Base-by-base conservation (phyloP, 1,140 invertebrate species). In the Gonatopus flavifemur region DNA sequence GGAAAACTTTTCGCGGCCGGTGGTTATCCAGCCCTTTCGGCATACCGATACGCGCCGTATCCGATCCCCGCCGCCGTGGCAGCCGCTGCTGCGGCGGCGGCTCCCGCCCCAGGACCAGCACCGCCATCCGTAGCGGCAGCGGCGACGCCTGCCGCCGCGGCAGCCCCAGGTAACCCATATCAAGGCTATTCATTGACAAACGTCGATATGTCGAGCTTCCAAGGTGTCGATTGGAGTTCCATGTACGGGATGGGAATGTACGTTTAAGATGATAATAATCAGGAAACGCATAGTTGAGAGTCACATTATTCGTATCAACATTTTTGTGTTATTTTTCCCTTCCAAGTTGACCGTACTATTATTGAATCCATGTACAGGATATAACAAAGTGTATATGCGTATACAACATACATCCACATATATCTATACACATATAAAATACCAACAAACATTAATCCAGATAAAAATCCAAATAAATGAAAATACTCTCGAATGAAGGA, bases 211-310 rank as follows among this genome's bases (percentile, higher is more conserved):
- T 89, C 88, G 33, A 90, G 88, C 67, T 93, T 93, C 82, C 90
- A 93, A 73, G 88, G 89, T 33, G 88, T 93, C 53, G 91, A 93
- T 76, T 93, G 91, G 91, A 84, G 87, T 57, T 87, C 88, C 62
- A 90, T 93, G 88, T 93, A 93, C 74, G 89, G 90, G 57, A 89
- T 92, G 82, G 89, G 89, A 66, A 92, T 92, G 90, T 93, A 92
- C 79, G 89, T 91, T 68, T 91, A 87, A 78, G 42, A n/a, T n/a
- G n/a, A n/a, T n/a, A n/a, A n/a, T n/a, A n/a, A n/a, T n/a, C n/a
- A n/a, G n/a, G n/a, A n/a, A n/a, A n/a, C n/a, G n/a, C n/a, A n/a
- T n/a, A n/a, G n/a, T n/a, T n/a, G n/a, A n/a, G n/a, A n/a, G n/a
- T n/a, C n/a, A n/a, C n/a, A n/a, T n/a, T n/a, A n/a, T n/a, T n/a